These are phyloP conservation scores for Arrhopalites spinosus DNA, from an alignment of 2,888 invertebrate species.

Conservation along the genomic window DNA sequence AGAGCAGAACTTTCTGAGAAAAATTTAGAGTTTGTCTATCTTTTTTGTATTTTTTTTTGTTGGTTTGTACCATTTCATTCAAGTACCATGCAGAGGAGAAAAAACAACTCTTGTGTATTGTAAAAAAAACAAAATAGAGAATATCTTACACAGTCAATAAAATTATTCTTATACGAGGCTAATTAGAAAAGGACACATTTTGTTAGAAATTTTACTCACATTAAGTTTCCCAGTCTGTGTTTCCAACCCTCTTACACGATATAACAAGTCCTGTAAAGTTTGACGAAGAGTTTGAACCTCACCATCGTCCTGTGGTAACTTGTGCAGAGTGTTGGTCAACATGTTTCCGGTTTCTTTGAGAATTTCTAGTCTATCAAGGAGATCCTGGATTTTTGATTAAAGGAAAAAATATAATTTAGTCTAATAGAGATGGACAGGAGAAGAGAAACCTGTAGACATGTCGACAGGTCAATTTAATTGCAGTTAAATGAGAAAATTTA, in stretches of 20 bases:
- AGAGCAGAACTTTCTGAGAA: too few species aligned
- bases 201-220: too few species aligned
- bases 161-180: too few species aligned
- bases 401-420: neutral
- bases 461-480: neutral
- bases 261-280: slow-evolving; percentile 21
- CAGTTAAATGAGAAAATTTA: slow-evolving; percentile 8
- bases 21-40: too few species aligned
- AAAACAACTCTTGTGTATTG: too few species aligned
- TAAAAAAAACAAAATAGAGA: too few species aligned
- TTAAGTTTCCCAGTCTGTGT: slow-evolving; percentile 32
- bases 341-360: slow-evolving; percentile 32
- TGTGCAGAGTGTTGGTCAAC: slow-evolving; percentile 20
- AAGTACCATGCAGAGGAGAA: too few species aligned
- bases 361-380: slow-evolving; percentile 22
- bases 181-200: too few species aligned
- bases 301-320: slow-evolving; percentile 24
- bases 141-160: too few species aligned
- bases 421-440: neutral
- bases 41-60: neutral
- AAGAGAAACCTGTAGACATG: neutral
- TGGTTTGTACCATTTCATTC: neutral
- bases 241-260: slow-evolving; percentile 25
- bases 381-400: slow-evolving; percentile 24
- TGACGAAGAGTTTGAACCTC: slow-evolving; percentile 28